A percentile compares a stretch with the other conserved stretches of the same genome.
These are phyloP conservation scores for Tringa solitaria DNA, from an alignment of 2,113 vertebrate species.

Conservation along the genomic window DNA sequence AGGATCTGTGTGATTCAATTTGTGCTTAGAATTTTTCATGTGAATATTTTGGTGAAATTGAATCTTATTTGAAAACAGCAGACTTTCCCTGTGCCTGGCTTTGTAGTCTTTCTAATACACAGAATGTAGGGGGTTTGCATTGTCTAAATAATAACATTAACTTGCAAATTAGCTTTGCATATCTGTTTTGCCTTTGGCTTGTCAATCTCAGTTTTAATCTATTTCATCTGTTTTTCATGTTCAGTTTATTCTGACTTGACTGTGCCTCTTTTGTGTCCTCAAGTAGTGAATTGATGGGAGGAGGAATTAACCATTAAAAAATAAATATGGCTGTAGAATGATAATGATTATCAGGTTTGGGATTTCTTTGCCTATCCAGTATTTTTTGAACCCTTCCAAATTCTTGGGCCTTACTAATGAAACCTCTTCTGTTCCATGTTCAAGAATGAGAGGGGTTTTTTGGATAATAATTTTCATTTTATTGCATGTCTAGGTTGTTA, in stretches of 20 bases:
- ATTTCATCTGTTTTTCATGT: neutral
- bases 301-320: neutral
- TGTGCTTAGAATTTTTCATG: neutral
- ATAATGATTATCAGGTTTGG: neutral
- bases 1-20: neutral
- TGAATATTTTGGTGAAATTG: neutral
- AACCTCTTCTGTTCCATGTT: neutral
- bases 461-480: neutral
- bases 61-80: neutral
- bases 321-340: neutral
- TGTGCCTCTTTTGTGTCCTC: neutral
- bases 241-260: neutral
- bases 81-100: neutral
- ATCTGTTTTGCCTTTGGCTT: neutral
- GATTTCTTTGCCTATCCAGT: neutral
- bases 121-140: fast-evolving
- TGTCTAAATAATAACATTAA: neutral
- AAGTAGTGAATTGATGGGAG: neutral
- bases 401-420: neutral
- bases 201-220: neutral
- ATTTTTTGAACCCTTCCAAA: neutral
- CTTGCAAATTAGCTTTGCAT: neutral
- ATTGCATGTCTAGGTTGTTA: neutral
- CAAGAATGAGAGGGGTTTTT: neutral
- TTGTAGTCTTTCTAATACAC: neutral